Conservation (phyloP, 2,797 vertebrate genomes). For the Bovichtus variegatus region DNA sequence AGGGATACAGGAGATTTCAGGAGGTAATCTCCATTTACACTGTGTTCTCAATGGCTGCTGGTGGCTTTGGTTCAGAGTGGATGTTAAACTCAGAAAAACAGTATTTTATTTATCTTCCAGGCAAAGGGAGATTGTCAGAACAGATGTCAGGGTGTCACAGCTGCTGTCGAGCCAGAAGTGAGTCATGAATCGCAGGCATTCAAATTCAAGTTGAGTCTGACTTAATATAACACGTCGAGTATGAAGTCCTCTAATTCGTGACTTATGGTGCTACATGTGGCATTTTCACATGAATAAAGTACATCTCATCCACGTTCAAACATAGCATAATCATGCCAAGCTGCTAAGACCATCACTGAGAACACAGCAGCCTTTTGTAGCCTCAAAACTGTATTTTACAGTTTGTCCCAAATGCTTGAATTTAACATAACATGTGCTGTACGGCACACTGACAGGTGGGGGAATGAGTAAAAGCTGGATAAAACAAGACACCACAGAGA, state of each 20-base stretch:
- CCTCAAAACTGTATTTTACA: not conserved
- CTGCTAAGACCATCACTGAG: not conserved
- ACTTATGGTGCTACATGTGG: conserved; percentile 19
- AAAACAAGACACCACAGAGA: not conserved
- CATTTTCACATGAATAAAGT: conserved; percentile 28
- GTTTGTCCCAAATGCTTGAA: conserved; percentile 2
- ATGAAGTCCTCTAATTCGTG: conserved; percentile 37
- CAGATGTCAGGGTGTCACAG: conserved; percentile 59
- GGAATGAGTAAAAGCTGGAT: not conserved
- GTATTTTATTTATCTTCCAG: conserved; percentile 61
- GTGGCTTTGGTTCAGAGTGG: conserved; percentile 60
- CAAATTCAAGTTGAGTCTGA: conserved; percentile 53
- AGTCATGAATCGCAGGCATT: conserved; percentile 56
- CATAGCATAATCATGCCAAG: not conserved
- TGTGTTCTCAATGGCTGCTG: conserved; percentile 62
- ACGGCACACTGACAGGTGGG: not conserved
- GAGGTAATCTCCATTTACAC: conserved; percentile 69
- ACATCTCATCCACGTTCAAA: conserved; percentile 2
- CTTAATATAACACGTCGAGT: conserved; percentile 35
- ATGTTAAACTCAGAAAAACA: conserved; percentile 45
- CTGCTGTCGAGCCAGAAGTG: conserved; percentile 50
- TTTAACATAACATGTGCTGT: not conserved
- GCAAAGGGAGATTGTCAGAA: conserved; percentile 57
- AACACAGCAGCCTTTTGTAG: not conserved
- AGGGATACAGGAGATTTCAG: conserved; percentile 71